Evolutionary conservation across 2,113 vertebrate species (phyloP), one percentile per base, ranked within the genome.

Genomic region (Ochotona princeps): DNA sequence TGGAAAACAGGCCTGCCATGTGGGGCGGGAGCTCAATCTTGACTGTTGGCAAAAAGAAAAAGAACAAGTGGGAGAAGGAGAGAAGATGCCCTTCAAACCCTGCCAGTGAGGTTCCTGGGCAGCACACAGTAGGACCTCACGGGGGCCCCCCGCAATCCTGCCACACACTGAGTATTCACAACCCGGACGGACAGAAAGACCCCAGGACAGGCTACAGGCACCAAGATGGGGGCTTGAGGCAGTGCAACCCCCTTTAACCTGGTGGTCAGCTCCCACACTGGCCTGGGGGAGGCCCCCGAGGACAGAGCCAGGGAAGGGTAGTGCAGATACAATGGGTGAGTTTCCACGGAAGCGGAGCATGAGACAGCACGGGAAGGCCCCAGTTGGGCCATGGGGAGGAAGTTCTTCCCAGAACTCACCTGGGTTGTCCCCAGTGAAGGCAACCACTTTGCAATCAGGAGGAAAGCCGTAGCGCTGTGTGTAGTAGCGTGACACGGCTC

Each of bases 401-500:
- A 25, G 8, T 15, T 12, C 66, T 20, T 2, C 0, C 0, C 51
- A 61, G 23, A n/a, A 74, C 97, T 98, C 96, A 99, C 99, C 99
- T 97, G 99, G 99, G 95, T 99, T 99, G 97, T 99, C 99, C 94
- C 99, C 99, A 12, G 99, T 99, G 97, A 99, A 99, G 7, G 99
- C 98, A 86, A 99, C 98, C 91, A 99, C 98, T 86, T 97, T 97
- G 97, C 99, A 99, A 90, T 94, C 96, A 14, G 97, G 96, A 14
- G 96, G 96, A 96, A 99, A 99, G 30, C 99, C 98, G 2, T 98
- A 99, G 51, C 98, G 98, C 23, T 96, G 97, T 44, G 98, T 94
- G 0, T 98, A 98, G 97, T 99, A 99, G 30, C 98, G 87, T 79
- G 99, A 99, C 92, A 99, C 80, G 0, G 97, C 35, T 14, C 99